A percentile compares a stretch with the other conserved stretches of the same genome.
Conservation (phyloP, 2,888 invertebrate species). For the Andrena hattorfiana region DNA sequence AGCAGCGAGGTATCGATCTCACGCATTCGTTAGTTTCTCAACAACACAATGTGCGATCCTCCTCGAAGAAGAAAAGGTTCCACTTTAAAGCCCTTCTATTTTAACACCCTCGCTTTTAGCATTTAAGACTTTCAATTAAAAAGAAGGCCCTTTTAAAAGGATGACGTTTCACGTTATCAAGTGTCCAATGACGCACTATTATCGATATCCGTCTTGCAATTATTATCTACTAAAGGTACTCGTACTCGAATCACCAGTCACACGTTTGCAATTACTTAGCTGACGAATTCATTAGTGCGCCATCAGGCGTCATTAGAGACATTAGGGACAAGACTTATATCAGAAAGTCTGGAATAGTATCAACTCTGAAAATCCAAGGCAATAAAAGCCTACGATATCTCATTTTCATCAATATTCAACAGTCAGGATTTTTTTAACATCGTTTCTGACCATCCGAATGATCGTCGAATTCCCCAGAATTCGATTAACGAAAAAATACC, state of each 20-base stretch:
- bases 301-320: background rate
- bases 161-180: background rate
- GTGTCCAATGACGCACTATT: background rate
- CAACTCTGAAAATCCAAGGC: background rate
- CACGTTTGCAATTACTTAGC: background rate
- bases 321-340: background rate
- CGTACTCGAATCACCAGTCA: background rate
- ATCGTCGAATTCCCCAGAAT: constrained; percentile 4
- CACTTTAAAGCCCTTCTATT: background rate
- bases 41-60: background rate
- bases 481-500: constrained; percentile 4
- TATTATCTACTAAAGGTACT: background rate
- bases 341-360: background rate
- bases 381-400: background rate
- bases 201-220: background rate
- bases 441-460: background rate
- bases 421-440: background rate
- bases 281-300: background rate
- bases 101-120: background rate
- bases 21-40: constrained; percentile 10
- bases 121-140: background rate
- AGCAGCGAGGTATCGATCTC: constrained; percentile 41
- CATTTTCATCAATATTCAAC: background rate
- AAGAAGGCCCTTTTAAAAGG: background rate
- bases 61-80: background rate